Base-by-base conservation (phyloP, 2,113 vertebrate genomes). In the Malurus elegans region DNA sequence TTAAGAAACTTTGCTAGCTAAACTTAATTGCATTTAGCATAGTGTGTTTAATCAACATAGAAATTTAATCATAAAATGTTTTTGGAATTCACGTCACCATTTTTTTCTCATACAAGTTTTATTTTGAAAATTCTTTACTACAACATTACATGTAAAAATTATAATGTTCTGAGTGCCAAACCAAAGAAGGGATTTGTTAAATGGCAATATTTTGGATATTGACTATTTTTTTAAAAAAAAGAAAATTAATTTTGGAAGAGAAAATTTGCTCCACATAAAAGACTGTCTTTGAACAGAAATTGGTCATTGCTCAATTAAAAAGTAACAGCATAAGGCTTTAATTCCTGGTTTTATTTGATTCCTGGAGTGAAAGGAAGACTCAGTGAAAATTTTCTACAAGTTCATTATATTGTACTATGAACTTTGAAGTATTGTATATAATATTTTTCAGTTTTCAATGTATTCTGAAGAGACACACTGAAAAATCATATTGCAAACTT, bases 31-130 rank as follows among this genome's bases (percentile, higher is more conserved):
- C 0, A 2, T 64, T 81, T 64, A 29, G 1, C 26, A 5, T 48
- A 6, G 4, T 44, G 10, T 24, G 44, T 81, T 73, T 54, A 64
- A 72, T 9, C 1, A 45, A 31, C 36, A 66, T 36, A 58, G 73
- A 67, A 71, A 47, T 6, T 16, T 29, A 44, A 36, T 1, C 65
- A 74, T 50, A 38, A 38, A 38, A 8, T 11, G 50, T 53, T 44
- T 64, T 83, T 70, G 12, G 0, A 86, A 54, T 53, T 69, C 1
- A 19, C 29, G n/a, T 69, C n/a, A 38, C 8, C 0, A 0, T 66
- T 34, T 65, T 84, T 32, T 53, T 38, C 21, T 44, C 6, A 47
- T 26, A 18, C 2, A 34, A 54, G 1, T 64, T 73, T 44, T 38
- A 38, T 67, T 76, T 62, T 26, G 26, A 81, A 91, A 69, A 34